phyloP scores from a whole-genome alignment of 1,140 invertebrate species.

The Tetragonula clypearis region DNA sequence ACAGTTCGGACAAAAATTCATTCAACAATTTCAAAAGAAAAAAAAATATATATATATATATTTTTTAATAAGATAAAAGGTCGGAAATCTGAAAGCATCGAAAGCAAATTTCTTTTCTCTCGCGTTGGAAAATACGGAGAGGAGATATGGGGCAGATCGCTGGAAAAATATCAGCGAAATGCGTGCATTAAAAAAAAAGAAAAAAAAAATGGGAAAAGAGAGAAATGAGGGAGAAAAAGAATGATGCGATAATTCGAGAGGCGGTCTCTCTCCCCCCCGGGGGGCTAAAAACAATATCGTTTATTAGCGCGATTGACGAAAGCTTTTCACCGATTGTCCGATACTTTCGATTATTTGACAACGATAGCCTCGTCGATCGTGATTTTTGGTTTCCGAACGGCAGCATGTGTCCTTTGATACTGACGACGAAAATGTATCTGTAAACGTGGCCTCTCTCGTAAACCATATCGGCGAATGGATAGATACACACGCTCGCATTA shows the following conservation, averaged over 20 bases:
- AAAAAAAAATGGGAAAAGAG: too few relatives aligned
- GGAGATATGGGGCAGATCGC: neutral
- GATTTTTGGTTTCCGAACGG: conserved; percentile 4
- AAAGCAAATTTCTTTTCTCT: neutral
- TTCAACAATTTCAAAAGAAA: too few relatives aligned
- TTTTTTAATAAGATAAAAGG: neutral
- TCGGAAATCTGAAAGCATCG: neutral
- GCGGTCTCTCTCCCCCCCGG: neutral
- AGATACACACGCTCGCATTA: neutral
- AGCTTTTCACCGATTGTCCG: conserved; percentile 11
- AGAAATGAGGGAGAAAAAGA: neutral
- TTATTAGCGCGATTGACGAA: conserved; percentile 26
- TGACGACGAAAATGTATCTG: neutral
- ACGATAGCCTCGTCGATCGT: neutral
- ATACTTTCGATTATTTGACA: conserved; percentile 15
- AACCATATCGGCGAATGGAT: neutral
- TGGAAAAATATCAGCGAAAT: neutral
- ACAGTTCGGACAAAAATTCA: too few relatives aligned
- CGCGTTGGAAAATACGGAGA: neutral
- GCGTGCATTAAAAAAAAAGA: neutral
- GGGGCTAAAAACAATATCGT: conserved; percentile 6
- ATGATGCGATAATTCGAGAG: conserved; percentile 17
- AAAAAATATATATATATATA: neutral
- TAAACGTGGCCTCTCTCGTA: neutral
- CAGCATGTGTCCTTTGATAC: neutral